These are phyloP conservation scores for Ophioninae sp. DNA, from an alignment of 2,888 invertebrate species.

Conservation along the genomic window DNA sequence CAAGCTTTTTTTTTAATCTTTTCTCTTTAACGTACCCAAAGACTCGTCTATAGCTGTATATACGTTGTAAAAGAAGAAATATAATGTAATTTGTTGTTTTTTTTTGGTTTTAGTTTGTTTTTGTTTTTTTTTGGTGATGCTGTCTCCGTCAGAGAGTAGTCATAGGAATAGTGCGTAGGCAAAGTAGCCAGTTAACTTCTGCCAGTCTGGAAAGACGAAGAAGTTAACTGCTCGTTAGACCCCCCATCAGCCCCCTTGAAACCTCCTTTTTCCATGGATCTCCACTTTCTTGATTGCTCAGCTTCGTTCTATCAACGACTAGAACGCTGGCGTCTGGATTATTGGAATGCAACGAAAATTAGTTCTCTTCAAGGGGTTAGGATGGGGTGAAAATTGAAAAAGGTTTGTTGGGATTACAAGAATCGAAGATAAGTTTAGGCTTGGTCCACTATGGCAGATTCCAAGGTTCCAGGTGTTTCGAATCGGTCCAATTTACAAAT, in stretches of 20 bases:
- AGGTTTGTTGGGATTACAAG: no score
- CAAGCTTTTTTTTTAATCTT: constrained; percentile 11
- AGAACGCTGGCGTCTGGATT: neutral
- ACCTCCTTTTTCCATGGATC: neutral
- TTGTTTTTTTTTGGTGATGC: neutral
- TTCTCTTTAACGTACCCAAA: neutral
- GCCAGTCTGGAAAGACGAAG: constrained; percentile 32
- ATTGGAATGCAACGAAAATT: no score
- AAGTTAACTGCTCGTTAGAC: constrained; percentile 39
- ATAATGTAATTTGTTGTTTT: neutral
- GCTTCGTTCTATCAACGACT: neutral
- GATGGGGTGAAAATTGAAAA: no score
- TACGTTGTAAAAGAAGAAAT: neutral
- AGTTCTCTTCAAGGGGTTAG: no score
- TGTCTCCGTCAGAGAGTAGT: constrained; percentile 3
- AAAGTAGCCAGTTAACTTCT: constrained; percentile 58
- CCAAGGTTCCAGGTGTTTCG: no score
- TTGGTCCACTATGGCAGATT: no score
- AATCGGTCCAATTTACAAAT: no score
- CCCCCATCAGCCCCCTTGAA: constrained; percentile 1
- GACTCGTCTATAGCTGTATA: neutral
- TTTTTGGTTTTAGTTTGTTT: neutral
- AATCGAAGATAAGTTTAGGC: no score
- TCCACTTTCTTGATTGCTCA: neutral
- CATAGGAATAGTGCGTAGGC: constrained; percentile 60